phyloP scores from a whole-genome alignment of 2,797 vertebrate genomes.

The Sparus aurata region DNA sequence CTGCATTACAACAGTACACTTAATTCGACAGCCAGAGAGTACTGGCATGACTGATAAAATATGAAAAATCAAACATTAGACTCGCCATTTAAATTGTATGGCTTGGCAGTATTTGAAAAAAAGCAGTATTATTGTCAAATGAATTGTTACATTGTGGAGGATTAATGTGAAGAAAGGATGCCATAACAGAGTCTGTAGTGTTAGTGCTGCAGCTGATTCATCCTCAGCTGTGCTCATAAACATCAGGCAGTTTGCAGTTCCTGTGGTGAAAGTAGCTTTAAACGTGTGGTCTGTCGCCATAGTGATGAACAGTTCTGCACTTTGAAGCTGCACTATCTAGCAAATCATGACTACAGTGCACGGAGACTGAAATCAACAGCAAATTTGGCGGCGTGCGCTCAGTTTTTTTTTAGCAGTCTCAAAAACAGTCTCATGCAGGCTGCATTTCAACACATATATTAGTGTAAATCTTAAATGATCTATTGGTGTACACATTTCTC shows the following conservation, averaged over 20 bases:
- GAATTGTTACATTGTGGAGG: neutral
- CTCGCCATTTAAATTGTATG: neutral
- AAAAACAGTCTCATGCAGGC: neutral
- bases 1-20: conserved; percentile 17
- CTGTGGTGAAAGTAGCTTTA: conserved; percentile 40
- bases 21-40: neutral
- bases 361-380: neutral
- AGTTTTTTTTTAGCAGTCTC: neutral
- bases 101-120: neutral
- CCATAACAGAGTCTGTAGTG: neutral
- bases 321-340: conserved; percentile 20
- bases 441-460: neutral
- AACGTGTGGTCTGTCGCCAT: conserved; percentile 49
- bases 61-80: neutral
- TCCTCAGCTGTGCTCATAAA: conserved; percentile 33
- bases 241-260: conserved; percentile 45
- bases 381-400: neutral
- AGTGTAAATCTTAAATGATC: neutral
- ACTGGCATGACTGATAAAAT: conserved; percentile 6
- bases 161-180: conserved; percentile 26
- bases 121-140: conserved; percentile 14
- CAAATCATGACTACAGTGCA: conserved; percentile 10
- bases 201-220: conserved; percentile 33
- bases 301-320: conserved; percentile 48
- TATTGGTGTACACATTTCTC: neutral